phyloP scores from a whole-genome alignment of 2,888 invertebrate species.

The Eueremaeus valkanovi region DNA sequence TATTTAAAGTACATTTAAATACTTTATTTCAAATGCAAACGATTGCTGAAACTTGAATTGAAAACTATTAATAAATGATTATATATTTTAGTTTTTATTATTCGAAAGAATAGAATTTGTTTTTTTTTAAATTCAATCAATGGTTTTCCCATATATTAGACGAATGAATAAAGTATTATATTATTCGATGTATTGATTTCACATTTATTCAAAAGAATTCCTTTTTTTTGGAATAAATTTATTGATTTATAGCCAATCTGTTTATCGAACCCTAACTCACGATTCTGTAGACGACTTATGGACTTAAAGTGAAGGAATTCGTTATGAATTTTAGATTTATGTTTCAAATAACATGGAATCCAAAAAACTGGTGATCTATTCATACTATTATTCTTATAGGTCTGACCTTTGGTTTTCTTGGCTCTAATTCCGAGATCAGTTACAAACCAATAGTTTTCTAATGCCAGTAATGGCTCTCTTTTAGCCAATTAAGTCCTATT shows the following conservation, averaged over 20 bases:
- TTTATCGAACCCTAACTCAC: constrained; percentile 6
- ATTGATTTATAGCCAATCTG: constrained; percentile 15
- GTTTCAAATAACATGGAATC: background rate
- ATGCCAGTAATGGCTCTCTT: background rate
- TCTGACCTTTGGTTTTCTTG: background rate
- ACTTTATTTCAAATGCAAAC: too few species aligned
- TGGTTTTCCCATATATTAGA: too few species aligned
- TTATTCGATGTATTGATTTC: constrained; percentile 11
- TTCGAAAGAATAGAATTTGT: too few species aligned
- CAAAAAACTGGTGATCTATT: background rate
- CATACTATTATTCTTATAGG: background rate
- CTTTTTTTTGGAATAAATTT: background rate
- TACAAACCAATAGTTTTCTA: background rate
- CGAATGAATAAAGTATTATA: too few species aligned
- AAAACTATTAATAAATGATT: too few species aligned
- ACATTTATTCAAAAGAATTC: background rate
- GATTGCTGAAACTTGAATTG: too few species aligned
- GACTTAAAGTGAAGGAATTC: background rate
- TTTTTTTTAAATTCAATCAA: too few species aligned
- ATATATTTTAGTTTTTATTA: too few species aligned
- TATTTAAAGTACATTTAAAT: too few species aligned
- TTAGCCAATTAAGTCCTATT: background rate
- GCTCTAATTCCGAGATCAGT: background rate
- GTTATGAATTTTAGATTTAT: constrained; percentile 5
- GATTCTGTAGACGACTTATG: background rate